phyloP scores from a whole-genome alignment of 1,140 invertebrate species.

The Drosophila pallidifrons region DNA sequence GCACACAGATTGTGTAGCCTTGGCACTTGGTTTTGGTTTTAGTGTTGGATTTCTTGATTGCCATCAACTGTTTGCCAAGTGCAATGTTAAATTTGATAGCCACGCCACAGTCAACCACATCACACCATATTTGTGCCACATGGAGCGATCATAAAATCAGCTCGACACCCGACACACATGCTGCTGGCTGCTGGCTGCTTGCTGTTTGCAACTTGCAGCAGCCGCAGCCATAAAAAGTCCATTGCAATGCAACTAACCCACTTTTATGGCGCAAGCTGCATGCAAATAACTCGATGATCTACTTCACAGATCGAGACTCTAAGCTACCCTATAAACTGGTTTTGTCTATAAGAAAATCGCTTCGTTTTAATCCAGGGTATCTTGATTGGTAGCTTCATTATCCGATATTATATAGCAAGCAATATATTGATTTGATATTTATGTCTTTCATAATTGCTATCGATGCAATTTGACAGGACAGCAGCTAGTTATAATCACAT shows the following conservation, averaged over 20 bases:
- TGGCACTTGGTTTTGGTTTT: constrained; percentile 40
- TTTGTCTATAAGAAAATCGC: not conserved
- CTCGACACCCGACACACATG: constrained; percentile 26
- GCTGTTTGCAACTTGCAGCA: constrained; percentile 17
- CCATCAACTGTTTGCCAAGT: constrained; percentile 62
- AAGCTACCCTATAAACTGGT: constrained; percentile 4
- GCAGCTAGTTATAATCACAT: no score
- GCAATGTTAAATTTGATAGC: constrained; percentile 67
- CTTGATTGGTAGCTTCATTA: not conserved
- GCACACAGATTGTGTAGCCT: constrained; percentile 28
- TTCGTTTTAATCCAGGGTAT: not conserved
- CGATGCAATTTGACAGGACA: no score
- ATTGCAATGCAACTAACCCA: constrained; percentile 65
- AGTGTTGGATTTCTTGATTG: constrained; percentile 45
- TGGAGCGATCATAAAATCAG: constrained; percentile 32
- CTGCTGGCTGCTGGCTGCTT: not conserved
- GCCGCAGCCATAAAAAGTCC: constrained; percentile 53
- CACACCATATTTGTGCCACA: constrained; percentile 20
- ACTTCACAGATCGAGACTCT: not conserved
- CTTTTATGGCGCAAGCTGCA: constrained; percentile 52
- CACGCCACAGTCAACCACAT: not conserved
- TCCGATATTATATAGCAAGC: not conserved
- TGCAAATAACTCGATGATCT: constrained; percentile 21
- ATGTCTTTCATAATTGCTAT: not conserved
- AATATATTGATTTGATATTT: not conserved